Percentiles rank a stretch among this genome's conserved stretches.
phyloP scores from a whole-genome alignment of 2,113 vertebrate genomes.

The Neodon shergylaensis region DNA sequence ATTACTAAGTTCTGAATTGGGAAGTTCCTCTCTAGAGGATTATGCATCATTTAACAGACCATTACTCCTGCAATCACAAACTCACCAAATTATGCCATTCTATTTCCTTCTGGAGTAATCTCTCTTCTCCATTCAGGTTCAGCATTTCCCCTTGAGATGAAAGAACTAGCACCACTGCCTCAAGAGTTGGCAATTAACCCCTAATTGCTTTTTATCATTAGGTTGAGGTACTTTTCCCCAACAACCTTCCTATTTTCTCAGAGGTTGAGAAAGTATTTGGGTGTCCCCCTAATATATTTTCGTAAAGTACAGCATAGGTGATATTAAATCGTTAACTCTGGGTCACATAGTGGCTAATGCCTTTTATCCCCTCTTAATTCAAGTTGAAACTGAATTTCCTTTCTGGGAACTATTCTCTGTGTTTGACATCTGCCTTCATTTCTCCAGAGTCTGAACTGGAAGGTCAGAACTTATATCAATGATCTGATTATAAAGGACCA shows the following conservation, averaged over 20 bases:
- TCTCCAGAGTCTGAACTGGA: constrained; percentile 11
- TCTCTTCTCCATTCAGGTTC: constrained; percentile 57
- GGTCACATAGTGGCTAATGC: constrained; percentile 42
- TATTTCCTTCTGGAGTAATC: constrained; percentile 67
- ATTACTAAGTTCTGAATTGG: constrained; percentile 70
- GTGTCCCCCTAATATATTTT: constrained; percentile 56
- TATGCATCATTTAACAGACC: constrained; percentile 69
- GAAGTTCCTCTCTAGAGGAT: constrained; percentile 59
- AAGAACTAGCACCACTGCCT: constrained; percentile 37
- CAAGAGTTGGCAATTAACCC: constrained; percentile 64
- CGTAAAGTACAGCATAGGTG: constrained; percentile 29
- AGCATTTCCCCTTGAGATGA: constrained; percentile 55
- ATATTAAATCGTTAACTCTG: constrained; percentile 58
- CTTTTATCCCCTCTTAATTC: constrained; percentile 32
- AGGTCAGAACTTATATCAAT: constrained; percentile 60
- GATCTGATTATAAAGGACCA: constrained; percentile 51
- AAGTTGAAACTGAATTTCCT: constrained; percentile 67
- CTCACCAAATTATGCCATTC: constrained; percentile 60
- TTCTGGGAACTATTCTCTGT: not conserved
- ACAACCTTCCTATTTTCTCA: constrained; percentile 60
- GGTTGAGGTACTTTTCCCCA: constrained; percentile 12
- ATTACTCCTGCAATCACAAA: constrained; percentile 73
- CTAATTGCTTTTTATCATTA: constrained; percentile 67
- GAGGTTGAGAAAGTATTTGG: constrained; percentile 48
- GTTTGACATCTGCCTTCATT: constrained; percentile 39